phyloP scores from a whole-genome alignment of 1,140 invertebrate genomes.

The Potamilus streckersoni region DNA sequence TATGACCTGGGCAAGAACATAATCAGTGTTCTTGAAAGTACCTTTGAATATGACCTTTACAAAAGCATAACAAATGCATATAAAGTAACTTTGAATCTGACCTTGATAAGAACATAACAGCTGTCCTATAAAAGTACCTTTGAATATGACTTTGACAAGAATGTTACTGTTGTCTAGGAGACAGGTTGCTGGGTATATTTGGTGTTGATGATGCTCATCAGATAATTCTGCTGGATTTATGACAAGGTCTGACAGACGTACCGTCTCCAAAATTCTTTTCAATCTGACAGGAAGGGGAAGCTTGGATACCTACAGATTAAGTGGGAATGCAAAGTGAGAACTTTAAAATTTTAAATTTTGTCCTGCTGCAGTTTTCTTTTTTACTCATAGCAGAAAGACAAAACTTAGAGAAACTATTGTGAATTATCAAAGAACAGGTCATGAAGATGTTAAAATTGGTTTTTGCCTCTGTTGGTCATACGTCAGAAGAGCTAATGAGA shows the following conservation, averaged over 20 bases:
- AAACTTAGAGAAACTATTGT: too few relatives aligned
- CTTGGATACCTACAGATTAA: constrained; percentile 9
- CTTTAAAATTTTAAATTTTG: too few relatives aligned
- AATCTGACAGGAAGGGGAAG: constrained; percentile 39
- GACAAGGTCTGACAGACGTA: constrained; percentile 41
- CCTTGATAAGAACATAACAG: constrained; percentile 30
- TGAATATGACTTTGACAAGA: constrained; percentile 28
- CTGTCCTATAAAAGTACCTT: constrained; percentile 17
- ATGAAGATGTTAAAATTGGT: too few relatives aligned
- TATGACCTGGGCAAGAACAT: too few relatives aligned
- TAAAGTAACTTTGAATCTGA: constrained; percentile 1
- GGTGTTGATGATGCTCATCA: constrained; percentile 14
- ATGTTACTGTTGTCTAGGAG: constrained; percentile 31
- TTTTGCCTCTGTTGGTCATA: too few relatives aligned
- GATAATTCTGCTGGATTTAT: constrained; percentile 41
- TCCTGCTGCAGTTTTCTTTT: too few relatives aligned
- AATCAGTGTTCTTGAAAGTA: too few relatives aligned
- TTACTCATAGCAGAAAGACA: too few relatives aligned
- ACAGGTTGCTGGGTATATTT: constrained; percentile 41
- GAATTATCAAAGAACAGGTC: too few relatives aligned
- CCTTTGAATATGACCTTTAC: constrained; percentile 19
- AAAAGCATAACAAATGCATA: constrained; percentile 19
- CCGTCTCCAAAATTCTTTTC: constrained; percentile 9
- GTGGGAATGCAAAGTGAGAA: not conserved
- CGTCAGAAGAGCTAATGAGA: too few relatives aligned